Conservation (phyloP, 2,797 vertebrate species). For the Melanotaenia parkinsoni region DNA sequence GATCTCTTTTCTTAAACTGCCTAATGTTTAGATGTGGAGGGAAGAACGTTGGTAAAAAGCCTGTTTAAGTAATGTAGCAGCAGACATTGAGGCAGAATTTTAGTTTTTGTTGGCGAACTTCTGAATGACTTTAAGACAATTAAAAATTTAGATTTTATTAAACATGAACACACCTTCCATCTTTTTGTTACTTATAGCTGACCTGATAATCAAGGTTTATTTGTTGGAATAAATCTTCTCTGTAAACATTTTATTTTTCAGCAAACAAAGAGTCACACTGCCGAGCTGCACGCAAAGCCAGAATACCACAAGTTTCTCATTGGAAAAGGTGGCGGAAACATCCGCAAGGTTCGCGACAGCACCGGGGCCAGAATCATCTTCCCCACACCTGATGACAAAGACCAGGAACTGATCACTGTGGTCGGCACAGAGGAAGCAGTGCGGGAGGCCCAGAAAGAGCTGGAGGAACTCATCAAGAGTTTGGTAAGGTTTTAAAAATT, state of each 20-base stretch:
- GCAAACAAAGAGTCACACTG: slow-evolving; percentile 98
- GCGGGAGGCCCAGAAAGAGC: slow-evolving; percentile 92
- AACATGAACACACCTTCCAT: no score
- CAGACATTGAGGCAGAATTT: no score
- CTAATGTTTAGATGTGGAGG: no score
- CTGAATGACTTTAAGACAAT: no score
- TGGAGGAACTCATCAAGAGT: slow-evolving; percentile 94
- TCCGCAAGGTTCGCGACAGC: slow-evolving; percentile 96
- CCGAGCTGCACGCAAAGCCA: slow-evolving; percentile 94
- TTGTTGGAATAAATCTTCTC: neutral
- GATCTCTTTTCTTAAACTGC: no score
- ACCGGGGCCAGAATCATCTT: slow-evolving; percentile 97
- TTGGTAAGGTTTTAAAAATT: slow-evolving; percentile 78
- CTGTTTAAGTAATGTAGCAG: no score
- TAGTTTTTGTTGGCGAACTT: no score
- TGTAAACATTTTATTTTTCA: slow-evolving; percentile 53
- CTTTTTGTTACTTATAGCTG: neutral
- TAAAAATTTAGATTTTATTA: no score
- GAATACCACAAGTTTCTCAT: slow-evolving; percentile 99
- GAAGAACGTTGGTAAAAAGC: no score
- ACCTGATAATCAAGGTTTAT: neutral
- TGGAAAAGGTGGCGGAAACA: slow-evolving; percentile 96
- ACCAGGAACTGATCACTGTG: slow-evolving; percentile 97
- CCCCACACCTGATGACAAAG: slow-evolving; percentile 92
- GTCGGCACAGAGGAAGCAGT: slow-evolving; percentile 96